Conservation (phyloP, 2,888 invertebrate species). For the Cantharis rufa region DNA sequence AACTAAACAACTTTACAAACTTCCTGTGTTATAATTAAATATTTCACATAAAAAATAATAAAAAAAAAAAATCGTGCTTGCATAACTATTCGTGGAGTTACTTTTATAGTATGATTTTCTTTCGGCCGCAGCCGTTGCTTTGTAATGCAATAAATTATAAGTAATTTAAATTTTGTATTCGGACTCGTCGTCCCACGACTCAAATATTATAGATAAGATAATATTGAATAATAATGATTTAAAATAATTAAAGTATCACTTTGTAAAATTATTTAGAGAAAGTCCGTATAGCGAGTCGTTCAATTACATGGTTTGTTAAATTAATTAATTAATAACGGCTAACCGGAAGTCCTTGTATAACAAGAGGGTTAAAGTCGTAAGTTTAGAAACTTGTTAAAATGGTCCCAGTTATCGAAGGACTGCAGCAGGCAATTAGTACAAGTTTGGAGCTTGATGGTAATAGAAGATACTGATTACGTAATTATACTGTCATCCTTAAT, state of each 20-base stretch:
- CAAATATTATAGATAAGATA: not conserved
- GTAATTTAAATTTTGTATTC: not conserved
- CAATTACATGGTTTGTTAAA: slow-evolving; percentile 28
- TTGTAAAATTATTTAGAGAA: slow-evolving; percentile 7
- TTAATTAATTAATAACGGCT: slow-evolving; percentile 30
- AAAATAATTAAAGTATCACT: not conserved
- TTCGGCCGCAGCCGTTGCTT: not conserved
- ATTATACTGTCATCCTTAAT: slow-evolving; percentile 25
- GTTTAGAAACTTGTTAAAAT: slow-evolving; percentile 29
- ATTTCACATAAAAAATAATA: not conserved
- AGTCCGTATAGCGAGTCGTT: slow-evolving; percentile 15
- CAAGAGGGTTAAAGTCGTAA: slow-evolving; percentile 23
- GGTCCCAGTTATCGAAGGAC: slow-evolving; percentile 26
- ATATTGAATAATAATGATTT: not conserved
- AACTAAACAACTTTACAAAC: not conserved
- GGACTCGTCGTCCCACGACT: not conserved
- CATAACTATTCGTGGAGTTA: not conserved
- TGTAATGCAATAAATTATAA: not conserved
- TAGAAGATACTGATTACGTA: slow-evolving; percentile 28
- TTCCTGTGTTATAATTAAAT: not conserved
- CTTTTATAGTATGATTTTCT: not conserved
- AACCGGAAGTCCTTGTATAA: slow-evolving; percentile 27
- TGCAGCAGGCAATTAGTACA: slow-evolving; percentile 29
- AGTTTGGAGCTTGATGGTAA: slow-evolving; percentile 24
- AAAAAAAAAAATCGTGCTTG: not conserved